Evolutionary conservation across 2,888 invertebrate species (phyloP), one percentile per base, ranked within the genome.

Genomic region (Drosophila nr. perissopoda): DNA sequence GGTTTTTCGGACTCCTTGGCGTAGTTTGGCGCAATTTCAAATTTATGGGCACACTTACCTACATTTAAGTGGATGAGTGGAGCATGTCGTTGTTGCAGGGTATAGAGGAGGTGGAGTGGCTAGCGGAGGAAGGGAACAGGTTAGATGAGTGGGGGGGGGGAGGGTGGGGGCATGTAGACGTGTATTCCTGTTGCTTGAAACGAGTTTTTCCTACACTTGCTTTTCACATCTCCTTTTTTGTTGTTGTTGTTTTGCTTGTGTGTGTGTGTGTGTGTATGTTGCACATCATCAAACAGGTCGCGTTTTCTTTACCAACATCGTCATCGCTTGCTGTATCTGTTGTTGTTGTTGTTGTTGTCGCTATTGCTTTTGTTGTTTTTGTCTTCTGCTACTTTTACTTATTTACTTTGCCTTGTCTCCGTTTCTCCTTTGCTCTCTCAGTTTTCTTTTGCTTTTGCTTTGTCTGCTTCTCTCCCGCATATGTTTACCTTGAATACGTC

Each of bases 401-500:
- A 88, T 90, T 85, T 68, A 63, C 73, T 84, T 54, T 18, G 71
- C 68, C 66, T 76, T 65, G 66, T 57, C 49, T 25, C 60, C 60
- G 51, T 63, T 53, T 51, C 42, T 48, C 57, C 21, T 34, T 52
- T 46, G 59, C 70, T 52, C 59, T 25, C 48, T 52, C 21, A 16
- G 33, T 51, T 48, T 38, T 38, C 48, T 56, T 25, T 66, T 38
- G 51, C 46, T 25, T 34, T 57, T 60, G 40, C 46, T 63, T 57
- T 57, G 51, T 61, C 56, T 56, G 48, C 53, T 52, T 56, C 34
- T 64, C 69, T 83, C 82, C 89, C 79, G 79, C 89, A 83, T 87
- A 79, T 91, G 87, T 89, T 91, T 88, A 91, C 91, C 87, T 88
- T 88, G 87, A 85, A 84, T 82, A 88, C 87, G 87, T 88, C 87